Percentiles rank a stretch among this genome's conserved stretches.
phyloP scores from a whole-genome alignment of 2,797 vertebrate species.

The Acipenser ruthenus region DNA sequence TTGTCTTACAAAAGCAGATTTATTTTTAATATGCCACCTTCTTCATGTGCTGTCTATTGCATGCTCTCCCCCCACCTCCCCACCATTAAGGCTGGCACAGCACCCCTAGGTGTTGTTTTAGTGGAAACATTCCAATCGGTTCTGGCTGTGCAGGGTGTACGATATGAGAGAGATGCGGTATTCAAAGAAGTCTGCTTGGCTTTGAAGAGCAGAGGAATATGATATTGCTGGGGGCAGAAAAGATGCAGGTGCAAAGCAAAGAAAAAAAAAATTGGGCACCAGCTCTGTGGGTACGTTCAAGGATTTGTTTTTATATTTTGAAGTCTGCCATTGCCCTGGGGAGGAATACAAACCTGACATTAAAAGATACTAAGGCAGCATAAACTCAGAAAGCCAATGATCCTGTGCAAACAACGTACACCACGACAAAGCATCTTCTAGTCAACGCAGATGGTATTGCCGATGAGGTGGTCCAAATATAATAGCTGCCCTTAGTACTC shows the following conservation, averaged over 20 bases:
- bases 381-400: neutral
- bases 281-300: neutral
- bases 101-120: slow-evolving; percentile 19
- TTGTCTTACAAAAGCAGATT: neutral
- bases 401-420: neutral
- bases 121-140: slow-evolving; percentile 8
- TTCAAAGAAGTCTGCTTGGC: slow-evolving; percentile 5
- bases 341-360: neutral
- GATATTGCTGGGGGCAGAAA: slow-evolving; percentile 10
- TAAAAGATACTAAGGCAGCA: neutral
- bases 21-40: neutral
- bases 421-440: neutral
- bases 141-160: slow-evolving; percentile 1
- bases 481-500: too few relatives aligned
- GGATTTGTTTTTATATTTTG: slow-evolving; percentile 4
- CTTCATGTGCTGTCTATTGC: too few relatives aligned
- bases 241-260: slow-evolving; percentile 13
- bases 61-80: neutral
- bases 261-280: neutral
- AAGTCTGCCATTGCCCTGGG: neutral
- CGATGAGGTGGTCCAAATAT: too few relatives aligned
- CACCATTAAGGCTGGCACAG: neutral
- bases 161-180: slow-evolving; percentile 10
- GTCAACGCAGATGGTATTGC: neutral
- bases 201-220: slow-evolving; percentile 9